phyloP scores from a whole-genome alignment of 2,797 vertebrate species.

The Martes flavigula region DNA sequence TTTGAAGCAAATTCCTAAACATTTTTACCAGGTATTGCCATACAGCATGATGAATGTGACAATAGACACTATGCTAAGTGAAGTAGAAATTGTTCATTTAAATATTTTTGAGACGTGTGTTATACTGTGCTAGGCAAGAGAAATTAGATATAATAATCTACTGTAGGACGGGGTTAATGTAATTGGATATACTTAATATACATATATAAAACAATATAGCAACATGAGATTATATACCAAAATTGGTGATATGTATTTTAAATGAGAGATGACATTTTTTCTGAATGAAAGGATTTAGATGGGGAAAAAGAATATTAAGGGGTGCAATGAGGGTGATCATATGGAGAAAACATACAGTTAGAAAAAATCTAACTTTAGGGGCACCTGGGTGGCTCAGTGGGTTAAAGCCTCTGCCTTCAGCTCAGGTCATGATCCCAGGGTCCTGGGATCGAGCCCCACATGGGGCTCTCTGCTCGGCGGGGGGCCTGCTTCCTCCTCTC shows the following conservation, averaged over 20 bases:
- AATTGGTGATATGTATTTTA: neutral
- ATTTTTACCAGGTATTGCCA: neutral
- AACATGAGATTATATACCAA: neutral
- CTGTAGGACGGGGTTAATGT: neutral
- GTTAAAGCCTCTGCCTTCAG: too few species aligned
- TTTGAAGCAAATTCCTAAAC: constrained; percentile 40
- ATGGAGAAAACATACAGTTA: neutral
- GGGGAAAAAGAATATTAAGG: neutral
- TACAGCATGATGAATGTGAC: neutral
- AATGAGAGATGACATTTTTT: constrained; percentile 25
- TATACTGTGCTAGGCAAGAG: neutral
- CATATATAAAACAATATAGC: neutral
- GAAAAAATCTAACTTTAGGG: constrained; percentile 29
- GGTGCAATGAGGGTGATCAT: neutral
- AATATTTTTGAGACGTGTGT: neutral
- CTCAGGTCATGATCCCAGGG: too few species aligned
- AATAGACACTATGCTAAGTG: constrained; percentile 7
- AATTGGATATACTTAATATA: neutral
- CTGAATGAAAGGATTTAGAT: constrained; percentile 46
- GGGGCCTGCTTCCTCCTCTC: too few species aligned
- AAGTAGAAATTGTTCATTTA: constrained; percentile 16
- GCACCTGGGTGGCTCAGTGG: too few species aligned
- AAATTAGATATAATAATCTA: constrained; percentile 18
- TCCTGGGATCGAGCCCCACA: too few species aligned
- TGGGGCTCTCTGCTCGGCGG: too few species aligned